Percentiles rank a stretch among this genome's conserved stretches.
Conservation (phyloP, 2,113 vertebrate genomes). For the Rostratula benghalensis region DNA sequence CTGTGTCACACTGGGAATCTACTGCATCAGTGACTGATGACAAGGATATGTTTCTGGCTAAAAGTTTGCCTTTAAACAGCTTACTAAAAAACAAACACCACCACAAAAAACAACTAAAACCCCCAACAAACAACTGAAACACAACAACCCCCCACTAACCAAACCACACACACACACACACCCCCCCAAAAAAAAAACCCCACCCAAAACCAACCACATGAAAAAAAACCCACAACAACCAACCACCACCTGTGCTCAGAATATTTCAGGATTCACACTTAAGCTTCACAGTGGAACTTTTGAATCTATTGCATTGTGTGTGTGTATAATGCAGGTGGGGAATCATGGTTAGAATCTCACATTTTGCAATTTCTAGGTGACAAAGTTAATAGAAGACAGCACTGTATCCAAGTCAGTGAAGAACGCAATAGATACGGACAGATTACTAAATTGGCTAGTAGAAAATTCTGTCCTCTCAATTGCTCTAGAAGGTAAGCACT, state of each 20-base stretch:
- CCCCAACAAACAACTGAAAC: neutral
- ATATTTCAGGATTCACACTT: neutral
- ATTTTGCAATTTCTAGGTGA: conserved; percentile 82
- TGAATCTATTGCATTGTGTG: neutral
- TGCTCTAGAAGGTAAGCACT: conserved; percentile 90
- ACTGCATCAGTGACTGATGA: neutral
- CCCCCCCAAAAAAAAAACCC: too few species aligned
- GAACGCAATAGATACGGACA: conserved; percentile 96
- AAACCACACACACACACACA: neutral
- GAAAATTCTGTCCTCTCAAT: conserved; percentile 98
- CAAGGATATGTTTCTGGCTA: neutral
- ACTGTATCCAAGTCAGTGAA: conserved; percentile 97
- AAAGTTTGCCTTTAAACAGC: neutral
- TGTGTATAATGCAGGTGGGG: neutral
- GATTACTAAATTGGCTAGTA: conserved; percentile 95
- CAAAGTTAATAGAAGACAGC: conserved; percentile 98
- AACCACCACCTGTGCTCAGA: neutral
- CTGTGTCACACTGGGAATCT: neutral
- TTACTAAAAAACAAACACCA: neutral
- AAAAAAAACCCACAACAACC: neutral
- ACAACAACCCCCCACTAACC: neutral
- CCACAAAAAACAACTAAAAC: too few species aligned
- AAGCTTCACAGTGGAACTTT: neutral
- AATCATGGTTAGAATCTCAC: neutral
- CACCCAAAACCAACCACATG: neutral